Conservation (phyloP, 2,888 invertebrate species). For the Fragum sueziense region DNA sequence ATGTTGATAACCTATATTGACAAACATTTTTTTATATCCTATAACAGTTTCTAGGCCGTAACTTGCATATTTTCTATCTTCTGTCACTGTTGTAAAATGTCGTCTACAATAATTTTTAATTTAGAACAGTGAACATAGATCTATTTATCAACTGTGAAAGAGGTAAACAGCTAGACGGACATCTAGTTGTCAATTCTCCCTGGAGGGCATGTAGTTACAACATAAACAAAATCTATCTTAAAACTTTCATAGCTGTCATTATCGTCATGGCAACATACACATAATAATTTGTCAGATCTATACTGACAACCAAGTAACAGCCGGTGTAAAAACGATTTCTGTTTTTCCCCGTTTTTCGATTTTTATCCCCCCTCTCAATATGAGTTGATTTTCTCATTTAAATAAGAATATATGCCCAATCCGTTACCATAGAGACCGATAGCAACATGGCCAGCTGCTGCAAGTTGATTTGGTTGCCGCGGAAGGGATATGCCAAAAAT, state of each 20-base stretch:
- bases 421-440: slow-evolving; percentile 48
- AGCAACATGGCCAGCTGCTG: slow-evolving; percentile 59
- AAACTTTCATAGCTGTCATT: slow-evolving; percentile 49
- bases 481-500: slow-evolving; percentile 45
- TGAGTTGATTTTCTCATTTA: slow-evolving; percentile 43
- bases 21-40: too few relatives aligned
- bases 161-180: not conserved
- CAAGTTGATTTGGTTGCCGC: slow-evolving; percentile 38
- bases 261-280: slow-evolving; percentile 69
- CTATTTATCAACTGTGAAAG: too few relatives aligned
- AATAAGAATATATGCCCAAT: slow-evolving; percentile 53
- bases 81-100: too few relatives aligned
- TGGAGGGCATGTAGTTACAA: slow-evolving; percentile 28
- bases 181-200: slow-evolving; percentile 42
- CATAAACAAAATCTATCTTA: slow-evolving; percentile 46
- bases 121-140: too few relatives aligned
- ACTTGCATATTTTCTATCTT: too few relatives aligned
- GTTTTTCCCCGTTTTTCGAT: slow-evolving; percentile 36
- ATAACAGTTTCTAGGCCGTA: too few relatives aligned
- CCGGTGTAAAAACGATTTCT: slow-evolving; percentile 39
- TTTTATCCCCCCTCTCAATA: slow-evolving; percentile 41
- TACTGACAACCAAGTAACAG: slow-evolving; percentile 55
- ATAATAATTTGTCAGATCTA: slow-evolving; percentile 55
- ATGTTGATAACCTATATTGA: too few relatives aligned
- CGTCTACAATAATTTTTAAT: too few relatives aligned